These are phyloP conservation scores for Phyllotreta striolata DNA, from an alignment of 2,888 invertebrate species.

Conservation along the genomic window DNA sequence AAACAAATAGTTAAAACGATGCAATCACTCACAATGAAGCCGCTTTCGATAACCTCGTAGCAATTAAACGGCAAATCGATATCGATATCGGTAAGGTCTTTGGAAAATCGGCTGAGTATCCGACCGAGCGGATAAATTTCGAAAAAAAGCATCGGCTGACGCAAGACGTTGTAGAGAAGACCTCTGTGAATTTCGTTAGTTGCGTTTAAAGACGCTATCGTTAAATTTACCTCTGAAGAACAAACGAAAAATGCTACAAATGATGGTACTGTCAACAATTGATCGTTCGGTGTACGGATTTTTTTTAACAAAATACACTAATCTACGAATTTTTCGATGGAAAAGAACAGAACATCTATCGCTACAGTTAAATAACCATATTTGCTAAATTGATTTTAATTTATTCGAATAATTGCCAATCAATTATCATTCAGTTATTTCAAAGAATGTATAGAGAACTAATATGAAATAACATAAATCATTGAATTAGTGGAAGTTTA, in stretches of 20 bases:
- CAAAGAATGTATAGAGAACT: no score
- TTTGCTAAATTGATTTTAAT: no score
- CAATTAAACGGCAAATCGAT: slow-evolving; percentile 65
- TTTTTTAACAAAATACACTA: no score
- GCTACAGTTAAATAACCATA: no score
- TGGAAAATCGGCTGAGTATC: slow-evolving; percentile 73
- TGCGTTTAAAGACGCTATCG: slow-evolving; percentile 68
- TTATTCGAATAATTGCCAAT: no score
- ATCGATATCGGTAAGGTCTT: slow-evolving; percentile 73
- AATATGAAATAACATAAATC: no score
- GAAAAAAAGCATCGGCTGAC: slow-evolving; percentile 74
- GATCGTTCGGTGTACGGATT: slow-evolving; percentile 1
- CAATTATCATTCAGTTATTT: no score
- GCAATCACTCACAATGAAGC: slow-evolving; percentile 57
- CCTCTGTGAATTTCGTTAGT: slow-evolving; percentile 67
- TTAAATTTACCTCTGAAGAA: slow-evolving; percentile 66
- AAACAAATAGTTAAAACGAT: slow-evolving; percentile 6
- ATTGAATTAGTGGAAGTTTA: no score
- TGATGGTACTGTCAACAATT: slow-evolving; percentile 28
- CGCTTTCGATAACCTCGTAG: slow-evolving; percentile 60
- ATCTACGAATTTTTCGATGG: no score
- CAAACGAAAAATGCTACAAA: slow-evolving; percentile 63
- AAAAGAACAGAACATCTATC: no score
- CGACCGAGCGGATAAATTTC: slow-evolving; percentile 75
- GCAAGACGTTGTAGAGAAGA: slow-evolving; percentile 67